phyloP scores from a whole-genome alignment of 2,113 vertebrate species.

The Onychostruthus taczanowskii region DNA sequence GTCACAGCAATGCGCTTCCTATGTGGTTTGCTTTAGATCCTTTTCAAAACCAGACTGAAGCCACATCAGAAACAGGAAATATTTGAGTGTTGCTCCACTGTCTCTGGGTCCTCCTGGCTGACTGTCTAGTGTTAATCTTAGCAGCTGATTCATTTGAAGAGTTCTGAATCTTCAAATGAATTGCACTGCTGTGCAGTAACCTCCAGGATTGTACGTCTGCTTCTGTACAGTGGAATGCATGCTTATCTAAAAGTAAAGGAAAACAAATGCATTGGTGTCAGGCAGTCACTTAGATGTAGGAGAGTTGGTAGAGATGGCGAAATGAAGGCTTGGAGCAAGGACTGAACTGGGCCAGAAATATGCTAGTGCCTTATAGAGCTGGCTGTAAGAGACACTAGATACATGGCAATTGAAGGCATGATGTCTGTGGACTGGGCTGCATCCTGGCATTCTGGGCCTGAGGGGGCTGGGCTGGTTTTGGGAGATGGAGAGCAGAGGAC shows the following conservation, averaged over 20 bases:
- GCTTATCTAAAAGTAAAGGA: background rate
- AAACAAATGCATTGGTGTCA: background rate
- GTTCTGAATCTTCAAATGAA: background rate
- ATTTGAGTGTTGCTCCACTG: background rate
- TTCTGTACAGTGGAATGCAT: background rate
- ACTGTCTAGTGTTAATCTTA: slow-evolving; percentile 38
- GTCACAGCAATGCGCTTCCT: background rate
- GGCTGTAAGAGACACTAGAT: background rate
- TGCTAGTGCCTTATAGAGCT: background rate
- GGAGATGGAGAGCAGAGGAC: background rate
- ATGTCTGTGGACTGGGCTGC: background rate
- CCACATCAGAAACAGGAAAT: slow-evolving; percentile 44
- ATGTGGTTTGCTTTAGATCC: slow-evolving; percentile 27
- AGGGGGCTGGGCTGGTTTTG: background rate
- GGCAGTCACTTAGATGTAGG: background rate
- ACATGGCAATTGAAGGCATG: background rate
- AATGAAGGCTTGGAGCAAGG: background rate
- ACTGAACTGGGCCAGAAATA: background rate
- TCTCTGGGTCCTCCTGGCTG: background rate
- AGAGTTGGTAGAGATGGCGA: background rate
- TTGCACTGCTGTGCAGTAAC: background rate
- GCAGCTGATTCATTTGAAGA: slow-evolving; percentile 1
- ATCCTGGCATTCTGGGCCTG: background rate
- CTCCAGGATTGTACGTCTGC: background rate
- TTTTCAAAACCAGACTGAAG: slow-evolving; percentile 21